A percentile compares a stretch with the other conserved stretches of the same genome.
Conservation (phyloP, 2,797 vertebrate genomes). For the Schizopygopsis pylzovi region DNA sequence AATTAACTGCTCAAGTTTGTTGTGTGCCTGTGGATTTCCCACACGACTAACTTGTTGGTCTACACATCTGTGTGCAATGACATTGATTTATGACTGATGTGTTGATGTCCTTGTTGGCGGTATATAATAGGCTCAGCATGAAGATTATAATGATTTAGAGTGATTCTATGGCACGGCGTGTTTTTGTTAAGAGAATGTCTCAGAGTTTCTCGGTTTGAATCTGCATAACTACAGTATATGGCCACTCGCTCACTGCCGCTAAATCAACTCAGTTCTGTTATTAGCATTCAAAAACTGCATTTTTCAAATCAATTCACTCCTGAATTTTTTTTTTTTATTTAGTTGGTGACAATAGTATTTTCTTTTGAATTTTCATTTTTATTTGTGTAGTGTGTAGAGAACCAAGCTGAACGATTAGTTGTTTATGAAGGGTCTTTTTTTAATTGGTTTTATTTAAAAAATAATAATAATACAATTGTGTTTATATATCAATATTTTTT, state of each 20-base stretch:
- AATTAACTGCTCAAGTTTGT: slow-evolving; percentile 15
- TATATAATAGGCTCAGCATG: not conserved
- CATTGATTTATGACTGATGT: slow-evolving; percentile 35
- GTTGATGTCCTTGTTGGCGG: not conserved
- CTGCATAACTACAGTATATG: not conserved
- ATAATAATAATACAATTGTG: too few relatives aligned
- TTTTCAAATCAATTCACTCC: not conserved
- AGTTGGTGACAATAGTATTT: not conserved
- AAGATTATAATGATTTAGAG: not conserved
- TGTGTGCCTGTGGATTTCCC: slow-evolving; percentile 34
- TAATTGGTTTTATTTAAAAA: not conserved
- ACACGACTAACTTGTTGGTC: slow-evolving; percentile 22
- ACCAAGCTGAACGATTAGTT: not conserved
- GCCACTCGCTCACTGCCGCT: too few relatives aligned
- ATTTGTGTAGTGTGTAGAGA: not conserved
- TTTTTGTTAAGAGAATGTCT: not conserved
- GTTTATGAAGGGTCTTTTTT: not conserved
- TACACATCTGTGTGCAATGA: not conserved
- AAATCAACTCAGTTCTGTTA: not conserved
- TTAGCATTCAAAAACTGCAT: too few relatives aligned
- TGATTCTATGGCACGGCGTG: not conserved
- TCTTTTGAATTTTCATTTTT: not conserved
- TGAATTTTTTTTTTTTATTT: too few relatives aligned
- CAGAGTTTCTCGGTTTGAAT: not conserved
- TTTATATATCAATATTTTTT: not conserved